These are phyloP conservation scores for Drosophila quinaria DNA, from an alignment of 2,888 invertebrate genomes.

Conservation along the genomic window DNA sequence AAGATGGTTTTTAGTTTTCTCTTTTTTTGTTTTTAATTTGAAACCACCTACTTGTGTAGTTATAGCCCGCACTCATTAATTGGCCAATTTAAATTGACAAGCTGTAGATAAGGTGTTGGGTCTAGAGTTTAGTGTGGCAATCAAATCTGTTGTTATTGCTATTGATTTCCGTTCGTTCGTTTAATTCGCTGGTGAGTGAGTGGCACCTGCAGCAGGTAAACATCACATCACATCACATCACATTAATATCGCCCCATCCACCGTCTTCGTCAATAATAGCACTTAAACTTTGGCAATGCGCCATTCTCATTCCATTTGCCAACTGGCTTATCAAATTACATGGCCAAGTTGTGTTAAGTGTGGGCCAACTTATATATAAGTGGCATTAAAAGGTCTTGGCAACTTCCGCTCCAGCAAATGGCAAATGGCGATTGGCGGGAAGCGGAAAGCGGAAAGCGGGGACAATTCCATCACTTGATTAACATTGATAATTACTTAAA, in stretches of 20 bases:
- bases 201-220: constrained; percentile 35
- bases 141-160: constrained; percentile 41
- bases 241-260: constrained; percentile 9
- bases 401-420: constrained; percentile 52
- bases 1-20: background rate
- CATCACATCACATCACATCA: background rate
- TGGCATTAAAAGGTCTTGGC: constrained; percentile 63
- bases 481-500: constrained; percentile 55
- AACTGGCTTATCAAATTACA: constrained; percentile 74
- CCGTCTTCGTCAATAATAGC: constrained; percentile 1
- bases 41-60: constrained; percentile 1
- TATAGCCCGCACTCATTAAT: constrained; percentile 14
- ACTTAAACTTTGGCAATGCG: constrained; percentile 38
- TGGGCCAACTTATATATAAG: constrained; percentile 22
- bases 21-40: background rate
- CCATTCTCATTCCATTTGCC: constrained; percentile 27
- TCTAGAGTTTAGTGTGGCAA: constrained; percentile 23
- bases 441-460: background rate
- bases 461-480: constrained; percentile 65
- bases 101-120: constrained; percentile 19
- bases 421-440: background rate
- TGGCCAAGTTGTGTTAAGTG: constrained; percentile 54
- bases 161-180: constrained; percentile 19
- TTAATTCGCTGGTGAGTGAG: constrained; percentile 10
- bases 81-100: constrained; percentile 36